These are phyloP conservation scores for Thyatira batis DNA, from an alignment of 2,888 invertebrate species.

Conservation along the genomic window DNA sequence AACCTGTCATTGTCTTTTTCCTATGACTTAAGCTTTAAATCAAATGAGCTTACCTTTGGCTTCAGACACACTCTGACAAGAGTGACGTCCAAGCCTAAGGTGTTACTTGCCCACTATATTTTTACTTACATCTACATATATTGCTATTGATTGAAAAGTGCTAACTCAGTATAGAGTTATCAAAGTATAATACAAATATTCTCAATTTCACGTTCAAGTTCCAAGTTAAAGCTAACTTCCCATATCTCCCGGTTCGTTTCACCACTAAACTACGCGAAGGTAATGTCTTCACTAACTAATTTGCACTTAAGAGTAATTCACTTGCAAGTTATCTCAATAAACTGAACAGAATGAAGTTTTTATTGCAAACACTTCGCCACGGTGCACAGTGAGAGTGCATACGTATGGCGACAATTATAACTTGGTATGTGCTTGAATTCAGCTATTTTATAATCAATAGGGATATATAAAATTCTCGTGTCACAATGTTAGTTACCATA, in stretches of 20 bases:
- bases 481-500: no score
- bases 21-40: no score
- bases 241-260: background rate
- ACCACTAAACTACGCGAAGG: background rate
- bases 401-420: slow-evolving; percentile 1
- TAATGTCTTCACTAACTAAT: slow-evolving; percentile 2
- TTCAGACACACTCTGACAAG: no score
- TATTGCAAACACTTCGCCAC: slow-evolving; percentile 22
- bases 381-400: slow-evolving; percentile 28
- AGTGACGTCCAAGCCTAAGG: no score
- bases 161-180: no score
- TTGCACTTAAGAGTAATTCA: slow-evolving; percentile 2
- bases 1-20: no score
- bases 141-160: no score
- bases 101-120: no score
- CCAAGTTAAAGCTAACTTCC: background rate
- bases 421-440: background rate
- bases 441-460: background rate
- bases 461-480: no score
- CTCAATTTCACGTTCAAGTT: background rate
- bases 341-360: slow-evolving; percentile 17
- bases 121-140: no score
- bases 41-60: no score
- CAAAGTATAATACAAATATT: background rate
- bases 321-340: slow-evolving; percentile 2